phyloP scores from a whole-genome alignment of 2,888 invertebrate species.

The Oithona nana region DNA sequence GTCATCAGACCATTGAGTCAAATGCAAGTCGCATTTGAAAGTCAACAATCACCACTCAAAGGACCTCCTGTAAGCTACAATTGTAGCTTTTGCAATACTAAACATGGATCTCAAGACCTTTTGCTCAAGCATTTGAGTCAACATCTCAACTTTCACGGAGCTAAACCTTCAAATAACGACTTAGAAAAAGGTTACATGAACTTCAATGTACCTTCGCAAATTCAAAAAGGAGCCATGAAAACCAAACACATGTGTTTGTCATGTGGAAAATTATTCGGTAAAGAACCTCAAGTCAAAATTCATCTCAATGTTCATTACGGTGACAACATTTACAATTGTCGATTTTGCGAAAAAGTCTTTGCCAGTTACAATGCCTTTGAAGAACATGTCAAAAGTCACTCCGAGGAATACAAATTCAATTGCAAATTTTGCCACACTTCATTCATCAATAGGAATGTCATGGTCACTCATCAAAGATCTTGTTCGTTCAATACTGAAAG shows the following conservation, averaged over 20 bases:
- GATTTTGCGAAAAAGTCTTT: slow-evolving; percentile 12
- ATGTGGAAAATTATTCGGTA: slow-evolving; percentile 14
- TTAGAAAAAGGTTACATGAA: slow-evolving; percentile 6
- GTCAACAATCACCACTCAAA: neutral
- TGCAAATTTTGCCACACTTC: slow-evolving; percentile 2
- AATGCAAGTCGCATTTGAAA: neutral
- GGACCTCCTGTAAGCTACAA: neutral
- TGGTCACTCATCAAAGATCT: neutral
- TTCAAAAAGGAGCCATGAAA: neutral
- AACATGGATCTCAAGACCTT: neutral
- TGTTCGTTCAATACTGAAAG: neutral
- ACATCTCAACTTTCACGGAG: slow-evolving; percentile 11
- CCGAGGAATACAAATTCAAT: slow-evolving; percentile 5
- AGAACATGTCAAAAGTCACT: slow-evolving; percentile 5
- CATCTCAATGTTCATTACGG: slow-evolving; percentile 12
- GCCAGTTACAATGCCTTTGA: slow-evolving; percentile 6
- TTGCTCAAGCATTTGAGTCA: slow-evolving; percentile 6
- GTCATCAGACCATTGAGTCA: slow-evolving; percentile 5
- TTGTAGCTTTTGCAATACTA: slow-evolving; percentile 12
- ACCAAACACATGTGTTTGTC: slow-evolving; percentile 10
- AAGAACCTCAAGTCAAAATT: slow-evolving; percentile 6
- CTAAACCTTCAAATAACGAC: neutral
- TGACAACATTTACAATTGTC: slow-evolving; percentile 13
- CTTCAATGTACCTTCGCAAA: neutral
- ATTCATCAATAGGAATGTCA: neutral